Conservation (phyloP, 2,888 invertebrate genomes). For the Molorchus minor region DNA sequence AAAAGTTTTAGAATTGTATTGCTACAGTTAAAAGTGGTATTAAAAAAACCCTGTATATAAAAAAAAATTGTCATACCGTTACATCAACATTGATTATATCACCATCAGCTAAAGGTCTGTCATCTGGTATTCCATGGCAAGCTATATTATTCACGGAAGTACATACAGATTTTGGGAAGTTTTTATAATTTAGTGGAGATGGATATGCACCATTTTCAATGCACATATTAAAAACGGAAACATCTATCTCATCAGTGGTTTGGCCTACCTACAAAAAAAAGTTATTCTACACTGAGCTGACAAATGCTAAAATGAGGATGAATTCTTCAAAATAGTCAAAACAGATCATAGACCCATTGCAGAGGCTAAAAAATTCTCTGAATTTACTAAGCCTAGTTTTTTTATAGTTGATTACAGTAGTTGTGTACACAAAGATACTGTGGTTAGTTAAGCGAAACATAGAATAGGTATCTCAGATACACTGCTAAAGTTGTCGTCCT, state of each 20-base stretch:
- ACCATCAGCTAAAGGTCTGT: slow-evolving; percentile 79
- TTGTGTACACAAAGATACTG: background rate
- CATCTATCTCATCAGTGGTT: slow-evolving; percentile 87
- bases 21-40: no score
- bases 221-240: slow-evolving; percentile 74
- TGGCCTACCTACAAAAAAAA: slow-evolving; percentile 71
- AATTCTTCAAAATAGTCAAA: background rate
- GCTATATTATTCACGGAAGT: slow-evolving; percentile 92
- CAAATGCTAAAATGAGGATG: no score
- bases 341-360: background rate
- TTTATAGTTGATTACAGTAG: background rate
- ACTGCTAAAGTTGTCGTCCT: no score
- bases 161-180: slow-evolving; percentile 90
- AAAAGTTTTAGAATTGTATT: no score
- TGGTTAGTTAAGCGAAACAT: background rate
- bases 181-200: slow-evolving; percentile 85
- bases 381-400: background rate
- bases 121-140: slow-evolving; percentile 94
- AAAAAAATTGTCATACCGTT: slow-evolving; percentile 76
- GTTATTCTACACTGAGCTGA: background rate
- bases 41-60: slow-evolving; percentile 5
- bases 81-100: slow-evolving; percentile 93
- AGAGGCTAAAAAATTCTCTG: background rate
- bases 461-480: no score
- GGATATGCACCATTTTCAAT: slow-evolving; percentile 84